Conservation (phyloP, 1,140 invertebrate species). For the Drepana arcuata region DNA sequence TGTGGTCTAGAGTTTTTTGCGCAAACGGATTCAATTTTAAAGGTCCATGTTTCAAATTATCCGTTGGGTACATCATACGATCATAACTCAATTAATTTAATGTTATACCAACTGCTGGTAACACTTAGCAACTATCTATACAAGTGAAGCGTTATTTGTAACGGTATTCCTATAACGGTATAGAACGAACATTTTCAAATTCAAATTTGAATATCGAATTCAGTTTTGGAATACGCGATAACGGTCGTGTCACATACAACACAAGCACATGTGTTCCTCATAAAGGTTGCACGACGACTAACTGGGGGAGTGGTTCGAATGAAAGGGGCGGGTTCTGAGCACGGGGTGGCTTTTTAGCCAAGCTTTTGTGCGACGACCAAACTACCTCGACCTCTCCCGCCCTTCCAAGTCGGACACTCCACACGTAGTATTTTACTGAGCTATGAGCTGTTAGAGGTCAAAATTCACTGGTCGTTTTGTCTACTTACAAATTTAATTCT, state of each 20-base stretch:
- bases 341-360: constrained; percentile 48
- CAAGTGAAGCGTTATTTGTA: background rate
- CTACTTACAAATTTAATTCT: constrained; percentile 24
- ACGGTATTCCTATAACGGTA: background rate
- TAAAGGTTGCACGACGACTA: constrained; percentile 30
- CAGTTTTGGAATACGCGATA: background rate
- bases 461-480: constrained; percentile 20
- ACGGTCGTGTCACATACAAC: background rate
- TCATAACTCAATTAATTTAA: constrained; percentile 8
- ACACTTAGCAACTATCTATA: background rate
- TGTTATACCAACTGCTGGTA: no score
- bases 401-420: constrained; percentile 1
- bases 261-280: constrained; percentile 17
- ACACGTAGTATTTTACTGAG: background rate
- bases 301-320: constrained; percentile 49
- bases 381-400: constrained; percentile 26
- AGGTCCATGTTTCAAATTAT: constrained; percentile 50
- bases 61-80: constrained; percentile 55
- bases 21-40: constrained; percentile 47
- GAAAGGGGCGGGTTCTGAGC: constrained; percentile 38
- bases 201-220: background rate
- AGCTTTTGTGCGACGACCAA: constrained; percentile 42
- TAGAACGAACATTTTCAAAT: background rate
- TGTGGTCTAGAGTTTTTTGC: constrained; percentile 39
- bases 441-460: constrained; percentile 8